Evolutionary conservation across 1,140 invertebrate genomes (phyloP), one percentile per base, ranked within the genome.

Genomic region (Diploscapter pachys): DNA sequence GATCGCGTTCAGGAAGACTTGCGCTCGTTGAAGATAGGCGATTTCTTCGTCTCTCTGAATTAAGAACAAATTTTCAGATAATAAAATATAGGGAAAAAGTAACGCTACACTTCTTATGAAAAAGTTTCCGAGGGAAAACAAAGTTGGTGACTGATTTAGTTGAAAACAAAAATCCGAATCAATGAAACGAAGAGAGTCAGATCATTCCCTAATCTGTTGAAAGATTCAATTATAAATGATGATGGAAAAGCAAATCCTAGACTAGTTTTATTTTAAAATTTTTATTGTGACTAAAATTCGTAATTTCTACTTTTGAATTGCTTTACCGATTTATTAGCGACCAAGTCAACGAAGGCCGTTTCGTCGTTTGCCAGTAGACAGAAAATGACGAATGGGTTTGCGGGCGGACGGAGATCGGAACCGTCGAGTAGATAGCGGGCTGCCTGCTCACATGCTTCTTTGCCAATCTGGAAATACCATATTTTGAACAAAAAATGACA

Each of bases 11-110:
- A 68, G 6, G 9, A 68, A 2, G 6, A 68, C 48, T 5, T 5
- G 11, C n/a, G 66, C 66, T 9, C 11, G 6, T 48, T 68, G 48
- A n/a, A 68, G 51, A 48, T 68, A 68, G 5, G 6, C 5, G 6
- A 68, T 68, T 55, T 68, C 66, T 55, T 68, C 66, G 9, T 68
- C 66, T 31, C 53, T n/a, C 66, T 68, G 51, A 8, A 64, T 31
- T 31, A 31, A 31, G 31, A 31, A 31, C 31, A 1, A 31, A 31
- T 1, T 31, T 31, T 31, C 31, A 31, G 31, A 31, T 31, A 31
- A 31, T 31, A 31, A 31, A 31, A 31, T 31, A 31, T 31, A 31
- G 31, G n/a, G 31, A 31, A 31, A 31, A 31, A 31, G 31, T 31
- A 31, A 31, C 31, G 31, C 31, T 31, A 31, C 31, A 64, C 9